A percentile compares a stretch with the other conserved stretches of the same genome.
Conservation (phyloP, 2,797 vertebrate species). For the Pseudopleuronectes americanus region DNA sequence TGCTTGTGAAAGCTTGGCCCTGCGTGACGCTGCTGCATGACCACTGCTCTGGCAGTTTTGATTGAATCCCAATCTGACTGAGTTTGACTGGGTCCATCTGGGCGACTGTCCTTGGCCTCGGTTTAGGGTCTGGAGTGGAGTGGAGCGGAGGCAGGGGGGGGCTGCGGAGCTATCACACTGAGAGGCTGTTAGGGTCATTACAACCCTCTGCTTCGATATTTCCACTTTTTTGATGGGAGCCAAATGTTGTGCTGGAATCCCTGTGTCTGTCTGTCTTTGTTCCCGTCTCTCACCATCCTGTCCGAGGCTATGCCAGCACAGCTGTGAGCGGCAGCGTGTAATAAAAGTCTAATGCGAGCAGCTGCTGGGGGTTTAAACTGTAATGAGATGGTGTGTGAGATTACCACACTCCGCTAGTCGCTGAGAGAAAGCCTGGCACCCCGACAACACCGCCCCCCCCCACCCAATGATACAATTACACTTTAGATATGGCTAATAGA, state of each 20-base stretch:
- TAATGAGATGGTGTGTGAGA: slow-evolving; percentile 88
- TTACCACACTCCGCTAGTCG: slow-evolving; percentile 83
- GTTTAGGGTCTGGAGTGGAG: slow-evolving; percentile 56
- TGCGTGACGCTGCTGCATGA: slow-evolving; percentile 66
- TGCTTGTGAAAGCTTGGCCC: slow-evolving; percentile 72
- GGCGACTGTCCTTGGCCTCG: slow-evolving; percentile 79
- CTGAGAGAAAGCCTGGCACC: slow-evolving; percentile 81
- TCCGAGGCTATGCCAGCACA: slow-evolving; percentile 80
- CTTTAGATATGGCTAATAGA: slow-evolving; percentile 84
- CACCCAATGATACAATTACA: slow-evolving; percentile 82
- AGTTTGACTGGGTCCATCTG: slow-evolving; percentile 79
- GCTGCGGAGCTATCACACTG: slow-evolving; percentile 71
- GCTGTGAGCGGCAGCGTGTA: slow-evolving; percentile 85
- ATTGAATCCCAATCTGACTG: slow-evolving; percentile 76
- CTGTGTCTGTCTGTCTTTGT: slow-evolving; percentile 80
- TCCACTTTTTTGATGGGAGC: slow-evolving; percentile 78
- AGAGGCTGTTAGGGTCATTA: slow-evolving; percentile 82
- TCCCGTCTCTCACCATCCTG: slow-evolving; percentile 81
- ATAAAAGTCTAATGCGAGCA: slow-evolving; percentile 88
- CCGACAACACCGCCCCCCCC: slow-evolving; percentile 65
- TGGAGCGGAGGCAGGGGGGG: slow-evolving; percentile 17
- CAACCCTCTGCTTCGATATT: slow-evolving; percentile 75
- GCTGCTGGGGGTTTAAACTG: slow-evolving; percentile 85
- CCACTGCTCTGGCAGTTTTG: slow-evolving; percentile 69
- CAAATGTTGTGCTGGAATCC: slow-evolving; percentile 81